These are phyloP conservation scores for Cyclura pinguis DNA, from an alignment of 2,797 vertebrate species.

Conservation along the genomic window DNA sequence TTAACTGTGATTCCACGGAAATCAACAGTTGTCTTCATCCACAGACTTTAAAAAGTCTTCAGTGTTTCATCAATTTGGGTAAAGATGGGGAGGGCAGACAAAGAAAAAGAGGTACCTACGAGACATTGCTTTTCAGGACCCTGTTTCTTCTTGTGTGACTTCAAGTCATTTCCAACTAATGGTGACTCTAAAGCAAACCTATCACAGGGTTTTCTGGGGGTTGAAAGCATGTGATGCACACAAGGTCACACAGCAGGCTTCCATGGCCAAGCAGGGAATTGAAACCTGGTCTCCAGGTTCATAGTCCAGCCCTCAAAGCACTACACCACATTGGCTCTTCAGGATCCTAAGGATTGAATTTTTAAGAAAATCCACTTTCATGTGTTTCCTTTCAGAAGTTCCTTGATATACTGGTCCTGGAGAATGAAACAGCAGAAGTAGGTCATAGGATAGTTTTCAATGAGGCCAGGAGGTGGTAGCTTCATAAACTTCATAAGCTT, in stretches of 20 bases:
- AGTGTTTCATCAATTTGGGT: not conserved
- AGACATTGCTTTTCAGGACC: not conserved
- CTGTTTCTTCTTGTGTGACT: too few species aligned
- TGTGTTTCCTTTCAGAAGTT: not conserved
- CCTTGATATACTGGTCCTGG: not conserved
- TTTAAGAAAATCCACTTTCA: not conserved
- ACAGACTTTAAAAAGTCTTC: not conserved
- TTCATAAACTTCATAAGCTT: not conserved
- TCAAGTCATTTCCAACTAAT: too few species aligned
- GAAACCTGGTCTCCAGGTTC: too few species aligned
- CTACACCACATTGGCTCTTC: too few species aligned
- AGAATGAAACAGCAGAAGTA: not conserved
- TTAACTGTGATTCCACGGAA: not conserved
- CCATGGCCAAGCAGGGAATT: too few species aligned
- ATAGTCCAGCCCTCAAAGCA: too few species aligned
- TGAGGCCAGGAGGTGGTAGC: not conserved
- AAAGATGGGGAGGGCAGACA: not conserved
- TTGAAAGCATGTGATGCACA: too few species aligned
- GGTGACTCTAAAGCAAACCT: too few species aligned
- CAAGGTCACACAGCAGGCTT: too few species aligned
- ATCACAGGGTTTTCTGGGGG: too few species aligned
- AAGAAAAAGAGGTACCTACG: not conserved
- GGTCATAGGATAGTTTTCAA: not conserved
- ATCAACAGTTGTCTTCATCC: accelerated
- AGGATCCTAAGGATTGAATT: not conserved